Conservation (phyloP, 2,888 invertebrate species). For the Trissolcus japonicus region DNA sequence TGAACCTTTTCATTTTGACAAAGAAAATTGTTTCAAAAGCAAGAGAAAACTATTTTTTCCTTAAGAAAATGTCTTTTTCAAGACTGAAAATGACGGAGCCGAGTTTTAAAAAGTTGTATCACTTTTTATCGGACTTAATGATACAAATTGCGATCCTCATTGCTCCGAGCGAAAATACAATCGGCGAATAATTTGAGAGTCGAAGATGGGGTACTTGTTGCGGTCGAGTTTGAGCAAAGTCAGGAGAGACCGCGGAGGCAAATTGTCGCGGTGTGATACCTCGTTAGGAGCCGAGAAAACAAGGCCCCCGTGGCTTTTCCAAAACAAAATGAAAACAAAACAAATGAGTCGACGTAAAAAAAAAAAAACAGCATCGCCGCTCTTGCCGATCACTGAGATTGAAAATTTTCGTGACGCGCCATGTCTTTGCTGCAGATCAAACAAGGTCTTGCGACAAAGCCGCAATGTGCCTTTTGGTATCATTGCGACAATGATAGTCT, state of each 20-base stretch:
- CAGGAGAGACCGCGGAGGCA: constrained; percentile 55
- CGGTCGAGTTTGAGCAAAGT: constrained; percentile 63
- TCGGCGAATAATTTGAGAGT: constrained; percentile 48
- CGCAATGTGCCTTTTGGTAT: background rate
- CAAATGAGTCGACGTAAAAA: constrained; percentile 8
- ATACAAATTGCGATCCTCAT: constrained; percentile 17
- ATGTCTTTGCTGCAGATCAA: constrained; percentile 20
- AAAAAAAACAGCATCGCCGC: constrained; percentile 10
- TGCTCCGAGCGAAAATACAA: constrained; percentile 32
- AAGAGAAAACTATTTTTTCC: too few relatives aligned
- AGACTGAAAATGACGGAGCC: too few relatives aligned
- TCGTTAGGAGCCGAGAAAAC: constrained; percentile 62
- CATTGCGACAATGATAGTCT: background rate
- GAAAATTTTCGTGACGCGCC: constrained; percentile 26
- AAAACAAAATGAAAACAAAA: constrained; percentile 12
- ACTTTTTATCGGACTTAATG: constrained; percentile 32
- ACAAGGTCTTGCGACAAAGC: constrained; percentile 6
- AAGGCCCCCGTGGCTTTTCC: constrained; percentile 49
- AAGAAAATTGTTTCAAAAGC: too few relatives aligned
- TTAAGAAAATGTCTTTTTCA: too few relatives aligned
- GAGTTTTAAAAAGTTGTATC: constrained; percentile 5
- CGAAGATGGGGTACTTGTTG: constrained; percentile 55
- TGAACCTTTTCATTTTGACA: too few relatives aligned
- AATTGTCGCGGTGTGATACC: constrained; percentile 65
- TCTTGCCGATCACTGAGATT: constrained; percentile 27